Evolutionary conservation across 1,140 invertebrate genomes (phyloP).

Genomic region (Galleria mellonella): DNA sequence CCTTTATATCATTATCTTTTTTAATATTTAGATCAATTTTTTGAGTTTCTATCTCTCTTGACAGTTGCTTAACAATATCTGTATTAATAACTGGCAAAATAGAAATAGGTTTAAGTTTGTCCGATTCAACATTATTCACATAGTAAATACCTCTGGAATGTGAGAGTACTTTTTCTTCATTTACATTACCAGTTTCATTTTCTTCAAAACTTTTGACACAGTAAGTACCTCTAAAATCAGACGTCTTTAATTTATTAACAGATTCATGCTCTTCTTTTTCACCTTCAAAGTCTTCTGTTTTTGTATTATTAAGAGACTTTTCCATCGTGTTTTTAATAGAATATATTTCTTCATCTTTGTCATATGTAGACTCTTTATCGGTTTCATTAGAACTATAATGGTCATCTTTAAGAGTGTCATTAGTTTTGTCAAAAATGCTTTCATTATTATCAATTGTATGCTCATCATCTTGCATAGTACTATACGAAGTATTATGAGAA

Average conservation of each 20-base stretch:
- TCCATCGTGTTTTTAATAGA: conserved; percentile 2
- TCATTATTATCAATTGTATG: not conserved
- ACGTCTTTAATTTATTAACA: conserved; percentile 6
- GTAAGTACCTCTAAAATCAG: conserved; percentile 8
- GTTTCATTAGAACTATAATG: conserved; percentile 1
- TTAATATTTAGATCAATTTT: too few relatives aligned
- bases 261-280: not conserved
- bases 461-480: conserved; percentile 2
- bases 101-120: too few relatives aligned
- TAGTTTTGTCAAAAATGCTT: conserved; percentile 3
- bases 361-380: conserved; percentile 1
- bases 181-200: conserved; percentile 1
- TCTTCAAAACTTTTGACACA: conserved; percentile 2
- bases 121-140: conserved; percentile 2
- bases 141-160: conserved; percentile 9
- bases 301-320: not conserved
- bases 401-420: conserved; percentile 3
- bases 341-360: not conserved
- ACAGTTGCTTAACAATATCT: too few relatives aligned
- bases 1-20: too few relatives aligned
- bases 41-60: too few relatives aligned
- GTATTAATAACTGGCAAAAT: too few relatives aligned
- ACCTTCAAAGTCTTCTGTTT: not conserved
- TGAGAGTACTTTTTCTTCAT: not conserved
- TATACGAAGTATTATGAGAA: conserved; percentile 7